These are phyloP conservation scores for Dione vanillae DNA, from an alignment of 2,888 invertebrate genomes.

Conservation along the genomic window DNA sequence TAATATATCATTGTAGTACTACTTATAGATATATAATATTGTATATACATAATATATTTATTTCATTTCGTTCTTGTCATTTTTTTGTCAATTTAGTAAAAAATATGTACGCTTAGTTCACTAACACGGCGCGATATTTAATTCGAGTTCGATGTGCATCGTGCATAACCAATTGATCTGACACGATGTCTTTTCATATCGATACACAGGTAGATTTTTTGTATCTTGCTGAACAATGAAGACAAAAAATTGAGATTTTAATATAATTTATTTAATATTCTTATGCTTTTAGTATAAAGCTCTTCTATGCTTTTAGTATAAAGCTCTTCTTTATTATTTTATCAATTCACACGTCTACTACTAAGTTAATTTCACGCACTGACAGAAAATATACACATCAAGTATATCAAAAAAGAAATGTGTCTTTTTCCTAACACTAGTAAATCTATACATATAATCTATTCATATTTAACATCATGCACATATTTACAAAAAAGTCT, in stretches of 20 bases:
- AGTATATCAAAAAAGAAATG: no score
- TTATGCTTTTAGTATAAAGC: not conserved
- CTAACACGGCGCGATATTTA: conserved; percentile 21
- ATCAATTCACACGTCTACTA: no score
- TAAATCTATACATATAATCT: no score
- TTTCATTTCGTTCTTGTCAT: not conserved
- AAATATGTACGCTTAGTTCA: conserved; percentile 13
- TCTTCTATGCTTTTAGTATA: not conserved
- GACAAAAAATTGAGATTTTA: not conserved
- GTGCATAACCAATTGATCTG: conserved; percentile 27
- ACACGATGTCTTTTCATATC: conserved; percentile 25
- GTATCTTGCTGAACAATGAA: conserved; percentile 7
- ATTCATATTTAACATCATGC: no score
- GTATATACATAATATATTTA: no score
- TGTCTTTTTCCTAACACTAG: no score
- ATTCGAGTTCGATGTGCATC: conserved; percentile 25
- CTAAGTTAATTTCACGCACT: no score
- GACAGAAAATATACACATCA: no score
- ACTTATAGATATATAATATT: no score
- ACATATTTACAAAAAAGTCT: no score
- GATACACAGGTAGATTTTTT: not conserved
- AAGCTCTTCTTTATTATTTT: no score
- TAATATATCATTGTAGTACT: no score
- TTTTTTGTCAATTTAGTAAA: conserved; percentile 2
- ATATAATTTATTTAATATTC: not conserved